Evolutionary conservation across 1,140 invertebrate genomes (phyloP).

Genomic region (Chelonus insularis): DNA sequence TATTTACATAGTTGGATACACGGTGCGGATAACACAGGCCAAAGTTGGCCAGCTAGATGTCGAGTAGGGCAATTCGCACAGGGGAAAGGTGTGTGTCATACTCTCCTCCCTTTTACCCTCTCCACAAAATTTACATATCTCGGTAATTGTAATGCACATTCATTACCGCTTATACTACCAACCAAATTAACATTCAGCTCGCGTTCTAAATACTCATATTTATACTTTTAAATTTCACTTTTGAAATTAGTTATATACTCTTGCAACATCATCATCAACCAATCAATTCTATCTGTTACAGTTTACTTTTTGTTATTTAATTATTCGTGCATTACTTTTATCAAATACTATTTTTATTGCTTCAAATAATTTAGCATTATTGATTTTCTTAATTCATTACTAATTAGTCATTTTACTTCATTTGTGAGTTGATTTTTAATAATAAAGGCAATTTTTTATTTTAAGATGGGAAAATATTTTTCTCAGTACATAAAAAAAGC

Average conservation of each 20-base stretch:
- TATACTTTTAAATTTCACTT: constrained; percentile 43
- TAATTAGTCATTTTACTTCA: too few species aligned
- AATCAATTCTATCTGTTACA: too few species aligned
- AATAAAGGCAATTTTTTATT: too few species aligned
- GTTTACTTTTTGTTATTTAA: too few species aligned
- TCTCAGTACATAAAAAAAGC: too few species aligned
- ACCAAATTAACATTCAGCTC: constrained; percentile 47
- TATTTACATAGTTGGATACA: constrained; percentile 57
- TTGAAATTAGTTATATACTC: constrained; percentile 4
- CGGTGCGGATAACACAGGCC: constrained; percentile 41
- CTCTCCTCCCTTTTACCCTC: not conserved
- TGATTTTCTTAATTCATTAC: too few species aligned
- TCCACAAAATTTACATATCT: constrained; percentile 52
- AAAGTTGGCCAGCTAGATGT: constrained; percentile 19
- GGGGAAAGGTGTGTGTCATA: not conserved
- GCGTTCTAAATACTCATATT: constrained; percentile 31
- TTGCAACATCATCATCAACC: not conserved
- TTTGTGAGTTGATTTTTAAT: too few species aligned
- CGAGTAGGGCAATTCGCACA: constrained; percentile 18
- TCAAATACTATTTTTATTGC: too few species aligned
- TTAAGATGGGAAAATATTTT: too few species aligned
- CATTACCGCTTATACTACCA: constrained; percentile 44
- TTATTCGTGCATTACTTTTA: too few species aligned
- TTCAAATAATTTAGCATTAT: too few species aligned
- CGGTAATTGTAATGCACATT: constrained; percentile 55